A percentile compares a stretch with the other conserved stretches of the same genome.
phyloP scores from a whole-genome alignment of 2,888 invertebrate genomes.

The Spodoptera littoralis region DNA sequence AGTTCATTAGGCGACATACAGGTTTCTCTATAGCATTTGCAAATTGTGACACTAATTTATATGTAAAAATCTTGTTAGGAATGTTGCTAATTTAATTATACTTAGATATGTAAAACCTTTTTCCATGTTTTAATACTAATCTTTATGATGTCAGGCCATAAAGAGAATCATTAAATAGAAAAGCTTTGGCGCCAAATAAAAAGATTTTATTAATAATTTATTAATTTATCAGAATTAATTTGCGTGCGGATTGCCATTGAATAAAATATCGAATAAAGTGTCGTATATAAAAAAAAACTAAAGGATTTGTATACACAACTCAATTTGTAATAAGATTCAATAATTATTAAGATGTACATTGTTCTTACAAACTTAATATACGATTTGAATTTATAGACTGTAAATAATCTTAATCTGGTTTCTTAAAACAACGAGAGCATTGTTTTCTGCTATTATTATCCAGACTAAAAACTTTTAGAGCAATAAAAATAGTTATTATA shows the following conservation, averaged over 20 bases:
- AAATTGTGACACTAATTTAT: slow-evolving; percentile 52
- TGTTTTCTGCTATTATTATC: too few species aligned
- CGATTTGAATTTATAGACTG: too few species aligned
- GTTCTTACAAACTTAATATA: too few species aligned
- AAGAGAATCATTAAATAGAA: slow-evolving; percentile 23
- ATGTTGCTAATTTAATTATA: slow-evolving; percentile 62
- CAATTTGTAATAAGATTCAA: too few species aligned
- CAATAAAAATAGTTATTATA: too few species aligned
- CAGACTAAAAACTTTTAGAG: too few species aligned
- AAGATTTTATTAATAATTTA: slow-evolving; percentile 41
- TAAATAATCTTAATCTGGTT: too few species aligned
- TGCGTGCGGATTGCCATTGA: slow-evolving; percentile 6
- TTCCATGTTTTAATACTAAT: slow-evolving; percentile 39
- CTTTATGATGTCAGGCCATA: slow-evolving; percentile 35
- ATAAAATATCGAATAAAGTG: slow-evolving; percentile 10
- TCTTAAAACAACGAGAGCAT: too few species aligned
- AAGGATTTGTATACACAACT: too few species aligned
- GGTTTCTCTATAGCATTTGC: slow-evolving; percentile 45
- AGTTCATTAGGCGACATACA: slow-evolving; percentile 38
- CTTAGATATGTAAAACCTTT: slow-evolving; percentile 40
- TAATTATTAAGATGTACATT: too few species aligned
- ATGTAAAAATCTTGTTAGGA: slow-evolving; percentile 60
- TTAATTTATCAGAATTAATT: slow-evolving; percentile 26
- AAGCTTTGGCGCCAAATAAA: slow-evolving; percentile 29
- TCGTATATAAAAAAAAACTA: background rate